Conservation (phyloP, 2,888 invertebrate genomes). For the Chrysina gloriosa region DNA sequence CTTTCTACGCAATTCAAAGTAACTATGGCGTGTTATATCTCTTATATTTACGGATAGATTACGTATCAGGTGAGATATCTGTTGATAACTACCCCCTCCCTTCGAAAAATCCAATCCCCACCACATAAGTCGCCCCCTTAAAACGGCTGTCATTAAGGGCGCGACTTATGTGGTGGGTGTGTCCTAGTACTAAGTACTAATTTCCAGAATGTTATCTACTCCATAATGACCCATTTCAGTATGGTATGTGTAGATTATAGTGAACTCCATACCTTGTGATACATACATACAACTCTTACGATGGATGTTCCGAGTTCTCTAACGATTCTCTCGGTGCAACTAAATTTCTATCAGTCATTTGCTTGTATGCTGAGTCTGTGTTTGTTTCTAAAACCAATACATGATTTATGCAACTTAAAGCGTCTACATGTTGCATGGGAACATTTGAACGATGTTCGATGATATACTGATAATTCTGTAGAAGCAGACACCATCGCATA, state of each 20-base stretch:
- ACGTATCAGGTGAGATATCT: too few relatives aligned
- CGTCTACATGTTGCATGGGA: slow-evolving; percentile 16
- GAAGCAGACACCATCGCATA: slow-evolving; percentile 7
- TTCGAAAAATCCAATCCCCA: slow-evolving; percentile 48
- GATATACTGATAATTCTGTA: slow-evolving; percentile 21
- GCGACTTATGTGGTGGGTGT: slow-evolving; percentile 57
- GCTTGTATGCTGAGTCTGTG: slow-evolving; percentile 1
- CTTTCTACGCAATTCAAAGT: too few relatives aligned
- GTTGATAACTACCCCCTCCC: slow-evolving; percentile 43
- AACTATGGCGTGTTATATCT: too few relatives aligned
- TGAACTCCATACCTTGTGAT: slow-evolving; percentile 49
- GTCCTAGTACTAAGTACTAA: slow-evolving; percentile 46
- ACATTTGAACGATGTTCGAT: slow-evolving; percentile 18
- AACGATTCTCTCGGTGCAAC: slow-evolving; percentile 35
- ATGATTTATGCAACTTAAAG: slow-evolving; percentile 13
- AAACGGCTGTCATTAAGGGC: slow-evolving; percentile 53
- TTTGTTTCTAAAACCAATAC: slow-evolving; percentile 26
- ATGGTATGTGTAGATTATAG: slow-evolving; percentile 50
- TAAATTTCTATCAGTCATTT: slow-evolving; percentile 5
- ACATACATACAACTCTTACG: slow-evolving; percentile 45
- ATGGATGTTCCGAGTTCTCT: slow-evolving; percentile 42
- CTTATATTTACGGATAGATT: too few relatives aligned
- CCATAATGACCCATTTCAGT: slow-evolving; percentile 55
- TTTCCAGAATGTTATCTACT: slow-evolving; percentile 53
- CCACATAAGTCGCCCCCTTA: slow-evolving; percentile 52